Conservation (phyloP, 2,797 vertebrate species). For the Sphaeramia orbicularis region DNA sequence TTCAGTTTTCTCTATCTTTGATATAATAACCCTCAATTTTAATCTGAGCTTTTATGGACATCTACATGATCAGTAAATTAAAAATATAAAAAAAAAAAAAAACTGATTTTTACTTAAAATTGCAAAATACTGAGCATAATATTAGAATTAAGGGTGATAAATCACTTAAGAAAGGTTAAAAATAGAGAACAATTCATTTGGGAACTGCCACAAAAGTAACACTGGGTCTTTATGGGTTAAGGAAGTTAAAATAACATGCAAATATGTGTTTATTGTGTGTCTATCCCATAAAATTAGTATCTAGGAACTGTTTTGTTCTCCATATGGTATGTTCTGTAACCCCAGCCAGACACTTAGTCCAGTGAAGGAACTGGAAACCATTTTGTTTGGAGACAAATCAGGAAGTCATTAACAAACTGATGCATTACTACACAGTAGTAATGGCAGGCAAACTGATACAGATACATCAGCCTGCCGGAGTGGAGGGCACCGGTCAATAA, state of each 20-base stretch:
- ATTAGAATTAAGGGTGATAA: no score
- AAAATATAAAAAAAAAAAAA: no score
- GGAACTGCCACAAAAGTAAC: no score
- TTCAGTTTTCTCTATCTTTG: no score
- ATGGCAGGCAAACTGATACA: slow-evolving; percentile 51
- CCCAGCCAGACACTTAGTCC: slow-evolving; percentile 42
- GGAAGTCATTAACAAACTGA: slow-evolving; percentile 68
- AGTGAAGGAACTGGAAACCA: slow-evolving; percentile 32
- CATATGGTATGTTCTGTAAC: slow-evolving; percentile 24
- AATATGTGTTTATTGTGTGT: not conserved
- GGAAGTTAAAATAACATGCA: not conserved
- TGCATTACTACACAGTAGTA: slow-evolving; percentile 50
- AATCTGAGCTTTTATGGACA: no score
- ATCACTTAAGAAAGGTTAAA: no score
- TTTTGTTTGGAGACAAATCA: slow-evolving; percentile 61
- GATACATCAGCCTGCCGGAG: slow-evolving; percentile 56
- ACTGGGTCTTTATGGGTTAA: not conserved
- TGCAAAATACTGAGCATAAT: not conserved
- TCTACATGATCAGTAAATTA: no score
- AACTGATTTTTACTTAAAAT: no score
- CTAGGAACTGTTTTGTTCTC: slow-evolving; percentile 19
- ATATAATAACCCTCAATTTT: no score
- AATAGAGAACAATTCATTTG: no score
- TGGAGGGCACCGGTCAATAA: slow-evolving; percentile 56
- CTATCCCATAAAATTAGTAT: slow-evolving; percentile 29